Base-by-base conservation (phyloP, 1,140 invertebrate genomes). In the Orius insidiosus region DNA sequence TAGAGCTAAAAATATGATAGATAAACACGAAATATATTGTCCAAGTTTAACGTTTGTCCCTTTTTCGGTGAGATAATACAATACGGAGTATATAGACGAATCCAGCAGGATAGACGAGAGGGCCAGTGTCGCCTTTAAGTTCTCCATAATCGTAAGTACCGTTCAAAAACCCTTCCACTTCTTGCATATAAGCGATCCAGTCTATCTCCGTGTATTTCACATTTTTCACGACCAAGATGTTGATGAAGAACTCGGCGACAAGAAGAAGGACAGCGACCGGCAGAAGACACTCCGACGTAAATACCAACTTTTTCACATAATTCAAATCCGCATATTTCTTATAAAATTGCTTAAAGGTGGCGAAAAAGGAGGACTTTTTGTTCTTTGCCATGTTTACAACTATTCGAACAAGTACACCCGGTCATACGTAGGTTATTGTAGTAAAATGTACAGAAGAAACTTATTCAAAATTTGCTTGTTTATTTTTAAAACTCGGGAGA, bases 121-220 rank as follows among this genome's bases (percentile, higher is more conserved):
- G 93, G 40, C 93, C 89, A 9, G 89, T 96, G 54, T 85, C 80
- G 50, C 85, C 85, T 67, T 76, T 79, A 0, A 97, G 64, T 53
- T 81, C 63, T 18, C 75, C 71, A 65, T 97, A 97, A 65, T 97
- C 85, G 34, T 76, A 70, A 3, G 89, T 95, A 38, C 92, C 92
- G 74, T 97, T 97, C 6, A 95, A 55, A 60, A 96, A 84, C 30
- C 90, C 89, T 68, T 94, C 90, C 30, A 95, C 90, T 68, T 97
- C 88, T 70, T 97, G 89, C 92, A 98, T 97, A 57, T 98, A 98
- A 0, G 94, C 89, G 55, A 75, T 75, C 94, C 94, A 98, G 58
- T 98, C 94, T 49, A 98, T 97, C 69, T 98, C 93, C 0, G 94
- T 98, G 58, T 98, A 94, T 30, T 76, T 78, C 16, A 92, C 80